phyloP scores from a whole-genome alignment of 2,888 invertebrate genomes.

The Acronicta alni region DNA sequence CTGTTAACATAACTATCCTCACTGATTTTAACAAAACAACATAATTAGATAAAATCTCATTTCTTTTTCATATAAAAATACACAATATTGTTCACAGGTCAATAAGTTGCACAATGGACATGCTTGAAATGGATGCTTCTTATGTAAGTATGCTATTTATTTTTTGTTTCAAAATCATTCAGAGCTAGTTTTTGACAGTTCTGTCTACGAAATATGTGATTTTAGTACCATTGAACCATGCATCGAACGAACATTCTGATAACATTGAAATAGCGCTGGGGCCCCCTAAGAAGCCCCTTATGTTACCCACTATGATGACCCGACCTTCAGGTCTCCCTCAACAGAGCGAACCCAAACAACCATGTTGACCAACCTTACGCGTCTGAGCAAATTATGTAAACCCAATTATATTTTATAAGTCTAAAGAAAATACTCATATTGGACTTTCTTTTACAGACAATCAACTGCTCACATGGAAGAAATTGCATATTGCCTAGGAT shows the following conservation, averaged over 20 bases:
- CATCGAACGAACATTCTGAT: too few species aligned
- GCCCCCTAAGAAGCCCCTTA: too few species aligned
- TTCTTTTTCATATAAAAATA: not conserved
- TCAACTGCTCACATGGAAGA: not conserved
- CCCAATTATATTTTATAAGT: too few species aligned
- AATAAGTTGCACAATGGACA: not conserved
- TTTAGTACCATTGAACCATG: too few species aligned
- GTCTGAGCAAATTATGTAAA: slow-evolving; percentile 65
- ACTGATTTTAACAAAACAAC: slow-evolving; percentile 28
- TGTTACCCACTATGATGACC: slow-evolving; percentile 72
- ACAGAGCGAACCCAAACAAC: slow-evolving; percentile 83
- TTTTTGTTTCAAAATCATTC: too few species aligned
- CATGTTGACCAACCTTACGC: slow-evolving; percentile 74
- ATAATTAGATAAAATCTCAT: not conserved
- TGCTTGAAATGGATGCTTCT: not conserved
- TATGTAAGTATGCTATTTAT: slow-evolving; percentile 37
- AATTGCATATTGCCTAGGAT: not conserved
- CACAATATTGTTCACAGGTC: slow-evolving; percentile 22
- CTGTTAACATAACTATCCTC: slow-evolving; percentile 78
- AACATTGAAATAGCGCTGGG: too few species aligned
- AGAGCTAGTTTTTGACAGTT: too few species aligned
- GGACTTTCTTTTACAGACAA: not conserved
- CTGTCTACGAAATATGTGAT: too few species aligned
- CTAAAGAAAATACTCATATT: not conserved
- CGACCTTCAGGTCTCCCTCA: slow-evolving; percentile 87